Evolutionary conservation across 2,113 vertebrate species (phyloP).

Genomic region (Phyllostomus discolor): DNA sequence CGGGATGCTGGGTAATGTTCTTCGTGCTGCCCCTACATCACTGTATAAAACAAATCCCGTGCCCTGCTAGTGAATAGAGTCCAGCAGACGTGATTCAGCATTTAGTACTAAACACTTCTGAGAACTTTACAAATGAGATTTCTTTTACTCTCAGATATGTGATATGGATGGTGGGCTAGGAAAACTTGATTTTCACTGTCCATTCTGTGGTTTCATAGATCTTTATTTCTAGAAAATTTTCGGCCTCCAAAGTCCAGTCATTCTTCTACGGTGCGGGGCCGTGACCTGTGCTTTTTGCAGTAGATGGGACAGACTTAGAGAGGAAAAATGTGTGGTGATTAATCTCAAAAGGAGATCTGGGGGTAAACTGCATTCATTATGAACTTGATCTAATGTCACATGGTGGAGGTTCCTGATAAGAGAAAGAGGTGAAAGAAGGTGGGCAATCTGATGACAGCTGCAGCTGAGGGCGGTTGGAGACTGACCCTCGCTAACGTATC

Average conservation of each 20-base stretch:
- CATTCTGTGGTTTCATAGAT: not conserved
- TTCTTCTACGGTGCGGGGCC: not conserved
- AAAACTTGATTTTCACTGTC: not conserved
- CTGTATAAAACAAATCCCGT: no score
- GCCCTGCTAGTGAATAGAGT: accelerated
- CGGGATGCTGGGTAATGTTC: not conserved
- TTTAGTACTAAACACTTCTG: not conserved
- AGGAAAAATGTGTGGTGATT: not conserved
- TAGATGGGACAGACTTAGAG: not conserved
- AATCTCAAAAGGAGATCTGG: not conserved
- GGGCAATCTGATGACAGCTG: not conserved
- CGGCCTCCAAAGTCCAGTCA: not conserved
- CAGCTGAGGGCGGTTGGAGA: not conserved
- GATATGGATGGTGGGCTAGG: not conserved
- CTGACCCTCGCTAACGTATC: accelerated
- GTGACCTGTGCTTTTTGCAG: not conserved
- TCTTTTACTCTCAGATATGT: not conserved
- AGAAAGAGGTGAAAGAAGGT: not conserved
- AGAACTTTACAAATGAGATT: not conserved
- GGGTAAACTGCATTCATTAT: not conserved
- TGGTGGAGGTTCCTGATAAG: not conserved
- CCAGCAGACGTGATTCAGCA: accelerated
- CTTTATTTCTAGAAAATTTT: not conserved
- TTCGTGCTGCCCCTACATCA: no score
- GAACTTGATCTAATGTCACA: no score